Base-by-base conservation (phyloP, 2,888 invertebrate genomes). In the Mythimna ferrago region DNA sequence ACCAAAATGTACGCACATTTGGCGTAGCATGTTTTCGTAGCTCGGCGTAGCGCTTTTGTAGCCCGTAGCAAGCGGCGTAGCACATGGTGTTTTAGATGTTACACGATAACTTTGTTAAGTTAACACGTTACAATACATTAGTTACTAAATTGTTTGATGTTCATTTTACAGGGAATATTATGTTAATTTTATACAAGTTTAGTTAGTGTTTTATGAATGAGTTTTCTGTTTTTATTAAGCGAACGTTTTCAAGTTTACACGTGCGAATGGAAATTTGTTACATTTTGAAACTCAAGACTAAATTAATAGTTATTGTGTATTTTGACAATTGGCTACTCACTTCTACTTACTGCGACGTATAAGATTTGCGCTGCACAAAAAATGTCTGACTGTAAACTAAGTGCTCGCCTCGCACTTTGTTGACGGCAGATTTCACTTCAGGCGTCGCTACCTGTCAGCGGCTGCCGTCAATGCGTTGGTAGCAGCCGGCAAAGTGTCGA, bases 51-150 rank as follows among this genome's bases (percentile, higher is more conserved):
- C 66, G 9, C 6, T 3, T 57, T 38, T 75, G 78, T 83, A 80
- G 73, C 70, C n/a, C 63, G 80, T 80, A 77, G 81, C 66, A 41
- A 68, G 56, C 48, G 2, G n/a, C 35, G 78, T 81, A 78, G 78
- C 66, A 63, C 58, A 57, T 57, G 9, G 32, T 53, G 58, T 71
- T 73, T 73, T 78, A 69, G 41, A 78, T 68, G 66, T 64, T 67
- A 60, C 35, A 64, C 14, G 73, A 73, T 63, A 66, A 65, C 19
- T 61, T 66, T 61, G 61, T 71, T 44, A 71, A 57, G 61, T 73
- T 41, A 35, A 70, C 58, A 64, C 61, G 64, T 65, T n/a, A n/a
- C n/a, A n/a, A 61, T 71, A 51, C 54, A 57, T 60, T 66, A 58
- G 54, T 75, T 38, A 26, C 48, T 54, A 53, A 26, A 19, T n/a